Evolutionary conservation across 1,140 invertebrate genomes (phyloP).

Genomic region (Anthonomus grandis): DNA sequence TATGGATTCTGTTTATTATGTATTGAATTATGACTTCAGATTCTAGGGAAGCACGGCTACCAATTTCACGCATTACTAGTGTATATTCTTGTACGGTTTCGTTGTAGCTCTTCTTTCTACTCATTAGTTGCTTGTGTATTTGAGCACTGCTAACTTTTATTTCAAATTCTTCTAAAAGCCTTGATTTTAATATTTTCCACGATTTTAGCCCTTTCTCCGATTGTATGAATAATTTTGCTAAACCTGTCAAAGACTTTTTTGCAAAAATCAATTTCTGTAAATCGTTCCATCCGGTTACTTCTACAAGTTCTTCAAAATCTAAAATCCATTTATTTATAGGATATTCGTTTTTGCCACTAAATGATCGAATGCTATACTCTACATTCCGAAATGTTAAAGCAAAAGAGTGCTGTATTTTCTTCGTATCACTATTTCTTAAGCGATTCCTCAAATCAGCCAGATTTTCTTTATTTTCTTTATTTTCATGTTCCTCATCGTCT

Average conservation of each 20-base stretch:
- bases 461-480: background rate
- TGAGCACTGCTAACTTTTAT: slow-evolving; percentile 3
- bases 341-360: no score
- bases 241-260: slow-evolving; percentile 21
- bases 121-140: slow-evolving; percentile 31
- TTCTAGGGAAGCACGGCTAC: slow-evolving; percentile 33
- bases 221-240: slow-evolving; percentile 29
- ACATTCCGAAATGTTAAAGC: slow-evolving; percentile 18
- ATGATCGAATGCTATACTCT: slow-evolving; percentile 23
- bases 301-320: slow-evolving; percentile 35
- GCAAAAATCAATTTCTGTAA: slow-evolving; percentile 31
- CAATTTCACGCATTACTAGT: slow-evolving; percentile 42
- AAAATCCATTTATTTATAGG: slow-evolving; percentile 12
- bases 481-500: no score
- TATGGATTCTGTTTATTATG: slow-evolving; percentile 27
- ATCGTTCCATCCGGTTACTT: slow-evolving; percentile 16
- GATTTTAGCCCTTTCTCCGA: slow-evolving; percentile 9
- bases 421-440: background rate
- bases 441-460: background rate
- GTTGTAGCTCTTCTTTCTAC: slow-evolving; percentile 31
- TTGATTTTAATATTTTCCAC: slow-evolving; percentile 7
- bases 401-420: background rate
- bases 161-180: background rate
- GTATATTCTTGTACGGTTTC: slow-evolving; percentile 44
- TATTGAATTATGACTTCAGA: slow-evolving; percentile 31